A percentile compares a stretch with the other conserved stretches of the same genome.
Evolutionary conservation across 1,140 invertebrate species (phyloP).

Genomic region (Meloidogyne chitwoodi): DNA sequence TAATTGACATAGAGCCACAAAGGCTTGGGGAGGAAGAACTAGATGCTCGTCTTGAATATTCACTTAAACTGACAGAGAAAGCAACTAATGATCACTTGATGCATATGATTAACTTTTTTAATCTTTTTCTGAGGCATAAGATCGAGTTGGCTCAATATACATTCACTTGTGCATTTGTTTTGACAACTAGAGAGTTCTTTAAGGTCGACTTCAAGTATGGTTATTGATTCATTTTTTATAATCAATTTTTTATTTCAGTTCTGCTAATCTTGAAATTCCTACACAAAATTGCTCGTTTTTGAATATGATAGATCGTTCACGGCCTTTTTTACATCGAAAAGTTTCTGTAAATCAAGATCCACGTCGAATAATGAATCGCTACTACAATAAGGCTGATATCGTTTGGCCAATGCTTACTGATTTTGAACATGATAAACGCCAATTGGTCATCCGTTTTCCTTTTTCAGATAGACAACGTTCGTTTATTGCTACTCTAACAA

Average conservation of each 20-base stretch:
- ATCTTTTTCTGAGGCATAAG: conserved; percentile 8
- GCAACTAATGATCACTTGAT: conserved; percentile 15
- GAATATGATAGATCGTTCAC: conserved; percentile 19
- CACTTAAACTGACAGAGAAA: conserved; percentile 8
- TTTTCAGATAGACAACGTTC: conserved; percentile 24
- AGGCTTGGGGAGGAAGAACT: conserved; percentile 26
- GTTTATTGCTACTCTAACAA: not conserved
- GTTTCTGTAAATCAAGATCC: not conserved
- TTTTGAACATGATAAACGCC: conserved; percentile 29
- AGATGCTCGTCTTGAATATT: conserved; percentile 28
- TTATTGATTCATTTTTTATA: not conserved
- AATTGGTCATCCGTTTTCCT: conserved; percentile 26
- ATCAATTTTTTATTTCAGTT: conserved; percentile 1
- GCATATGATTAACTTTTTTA: conserved; percentile 24
- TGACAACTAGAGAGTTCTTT: conserved; percentile 21
- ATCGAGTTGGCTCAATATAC: not conserved
- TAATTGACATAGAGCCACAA: conserved; percentile 6
- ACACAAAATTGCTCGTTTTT: conserved; percentile 24
- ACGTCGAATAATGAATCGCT: conserved; percentile 18
- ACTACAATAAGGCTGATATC: conserved; percentile 11
- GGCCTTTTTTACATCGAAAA: conserved; percentile 13
- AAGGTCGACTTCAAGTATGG: conserved; percentile 23
- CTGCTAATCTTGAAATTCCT: conserved; percentile 24
- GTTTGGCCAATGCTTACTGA: conserved; percentile 25
- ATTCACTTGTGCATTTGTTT: conserved; percentile 18